These are phyloP conservation scores for Salvelinus namaycush DNA, from an alignment of 2,113 vertebrate genomes.

Conservation along the genomic window DNA sequence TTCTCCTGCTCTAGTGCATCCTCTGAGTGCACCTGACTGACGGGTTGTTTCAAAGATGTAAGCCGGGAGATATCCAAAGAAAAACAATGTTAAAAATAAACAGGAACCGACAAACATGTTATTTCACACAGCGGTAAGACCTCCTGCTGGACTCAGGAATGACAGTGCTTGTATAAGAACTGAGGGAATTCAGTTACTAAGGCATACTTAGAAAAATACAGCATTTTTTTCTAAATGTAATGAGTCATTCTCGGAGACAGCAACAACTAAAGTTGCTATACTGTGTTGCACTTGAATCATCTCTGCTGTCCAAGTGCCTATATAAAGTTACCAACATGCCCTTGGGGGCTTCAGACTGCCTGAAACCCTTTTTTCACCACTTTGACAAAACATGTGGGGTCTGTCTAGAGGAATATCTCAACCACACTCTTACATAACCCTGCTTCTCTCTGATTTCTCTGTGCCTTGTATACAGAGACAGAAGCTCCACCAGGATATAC, in stretches of 20 bases:
- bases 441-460: constrained; percentile 4
- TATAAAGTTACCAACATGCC: constrained; percentile 30
- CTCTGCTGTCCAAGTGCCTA: constrained; percentile 35
- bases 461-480: constrained; percentile 3
- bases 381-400: constrained; percentile 46
- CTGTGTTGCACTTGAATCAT: background rate
- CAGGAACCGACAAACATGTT: constrained; percentile 35
- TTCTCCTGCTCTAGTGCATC: constrained; percentile 27
- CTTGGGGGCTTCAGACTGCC: constrained; percentile 42
- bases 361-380: constrained; percentile 52
- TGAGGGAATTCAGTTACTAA: background rate
- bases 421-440: constrained; percentile 51
- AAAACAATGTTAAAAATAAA: constrained; percentile 28
- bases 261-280: background rate
- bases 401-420: constrained; percentile 54
- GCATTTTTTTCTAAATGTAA: background rate
- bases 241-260: background rate
- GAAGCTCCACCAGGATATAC: background rate
- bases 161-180: background rate
- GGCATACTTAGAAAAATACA: background rate
- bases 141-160: background rate
- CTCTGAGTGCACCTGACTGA: constrained; percentile 69
- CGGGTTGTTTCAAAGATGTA: constrained; percentile 65
- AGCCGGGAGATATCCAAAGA: constrained; percentile 15
- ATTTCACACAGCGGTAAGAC: constrained; percentile 5